These are phyloP conservation scores for Mastomys natalensis DNA, from an alignment of 2,113 vertebrate species.

Conservation along the genomic window DNA sequence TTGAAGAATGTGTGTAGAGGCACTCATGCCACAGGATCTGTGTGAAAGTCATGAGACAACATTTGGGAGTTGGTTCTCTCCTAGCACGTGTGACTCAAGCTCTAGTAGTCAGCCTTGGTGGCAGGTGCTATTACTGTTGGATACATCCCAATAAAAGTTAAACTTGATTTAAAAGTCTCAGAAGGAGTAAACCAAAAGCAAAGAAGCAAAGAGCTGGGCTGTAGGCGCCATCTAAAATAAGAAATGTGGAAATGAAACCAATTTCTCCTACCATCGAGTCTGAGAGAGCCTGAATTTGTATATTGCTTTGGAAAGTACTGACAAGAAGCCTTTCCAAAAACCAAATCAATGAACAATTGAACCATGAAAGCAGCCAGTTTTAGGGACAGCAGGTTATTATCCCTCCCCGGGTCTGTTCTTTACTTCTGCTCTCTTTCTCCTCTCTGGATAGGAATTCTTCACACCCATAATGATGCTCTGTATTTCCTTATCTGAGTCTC, in stretches of 20 bases:
- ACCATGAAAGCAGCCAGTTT: neutral
- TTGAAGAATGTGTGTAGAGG: neutral
- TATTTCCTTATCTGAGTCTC: constrained; percentile 49
- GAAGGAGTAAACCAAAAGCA: neutral
- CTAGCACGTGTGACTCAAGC: neutral
- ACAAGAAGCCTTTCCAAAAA: neutral
- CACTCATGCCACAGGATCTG: neutral
- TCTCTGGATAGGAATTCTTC: constrained; percentile 61
- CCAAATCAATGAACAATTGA: constrained; percentile 1
- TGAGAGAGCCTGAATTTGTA: constrained; percentile 15
- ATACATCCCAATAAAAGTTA: neutral
- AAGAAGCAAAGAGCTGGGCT: neutral
- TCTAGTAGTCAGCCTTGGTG: too few species aligned
- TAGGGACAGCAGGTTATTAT: neutral
- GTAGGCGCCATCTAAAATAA: constrained; percentile 1
- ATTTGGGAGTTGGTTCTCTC: neutral
- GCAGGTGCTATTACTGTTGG: neutral
- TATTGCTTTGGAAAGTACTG: neutral
- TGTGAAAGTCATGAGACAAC: neutral
- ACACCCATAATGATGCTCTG: constrained; percentile 59
- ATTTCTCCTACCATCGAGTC: neutral
- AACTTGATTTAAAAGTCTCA: neutral
- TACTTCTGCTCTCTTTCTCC: constrained; percentile 49
- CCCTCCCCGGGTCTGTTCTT: neutral
- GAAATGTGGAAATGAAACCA: neutral